These are phyloP conservation scores for Otis tarda DNA, from an alignment of 2,113 vertebrate species.

Conservation along the genomic window DNA sequence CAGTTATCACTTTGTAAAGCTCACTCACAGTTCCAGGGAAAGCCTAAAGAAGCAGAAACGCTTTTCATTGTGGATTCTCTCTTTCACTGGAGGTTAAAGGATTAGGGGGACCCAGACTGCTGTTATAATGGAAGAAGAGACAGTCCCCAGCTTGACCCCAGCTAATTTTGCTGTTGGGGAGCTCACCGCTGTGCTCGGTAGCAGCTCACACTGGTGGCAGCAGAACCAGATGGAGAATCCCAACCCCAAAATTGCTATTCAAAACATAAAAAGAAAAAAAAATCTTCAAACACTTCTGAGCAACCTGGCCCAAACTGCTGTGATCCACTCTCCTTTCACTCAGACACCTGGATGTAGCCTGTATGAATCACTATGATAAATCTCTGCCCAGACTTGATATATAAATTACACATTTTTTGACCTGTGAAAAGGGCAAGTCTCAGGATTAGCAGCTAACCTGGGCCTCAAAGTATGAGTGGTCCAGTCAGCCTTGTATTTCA, in stretches of 20 bases:
- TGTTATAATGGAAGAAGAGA: neutral
- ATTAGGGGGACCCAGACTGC: neutral
- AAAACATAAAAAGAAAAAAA: neutral
- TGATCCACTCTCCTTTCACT: neutral
- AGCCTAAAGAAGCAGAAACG: neutral
- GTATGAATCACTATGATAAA: neutral
- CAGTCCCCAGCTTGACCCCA: neutral
- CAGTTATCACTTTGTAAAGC: neutral
- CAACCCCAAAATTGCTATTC: neutral
- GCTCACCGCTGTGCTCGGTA: neutral
- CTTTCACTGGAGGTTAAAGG: neutral
- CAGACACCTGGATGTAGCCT: neutral
- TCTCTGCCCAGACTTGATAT: neutral
- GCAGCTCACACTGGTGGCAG: neutral
- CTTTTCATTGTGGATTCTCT: neutral
- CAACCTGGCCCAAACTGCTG: neutral
- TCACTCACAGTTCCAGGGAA: neutral
- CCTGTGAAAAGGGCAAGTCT: neutral
- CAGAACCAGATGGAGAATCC: neutral
- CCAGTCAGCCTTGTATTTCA: neutral
- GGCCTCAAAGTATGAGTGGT: neutral
- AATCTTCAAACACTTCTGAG: neutral
- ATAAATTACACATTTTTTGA: neutral
- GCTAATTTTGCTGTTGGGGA: neutral
- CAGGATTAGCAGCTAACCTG: neutral